A percentile compares a stretch with the other conserved stretches of the same genome.
Evolutionary conservation across 2,888 invertebrate species (phyloP).

Genomic region (Apodemia duryi): DNA sequence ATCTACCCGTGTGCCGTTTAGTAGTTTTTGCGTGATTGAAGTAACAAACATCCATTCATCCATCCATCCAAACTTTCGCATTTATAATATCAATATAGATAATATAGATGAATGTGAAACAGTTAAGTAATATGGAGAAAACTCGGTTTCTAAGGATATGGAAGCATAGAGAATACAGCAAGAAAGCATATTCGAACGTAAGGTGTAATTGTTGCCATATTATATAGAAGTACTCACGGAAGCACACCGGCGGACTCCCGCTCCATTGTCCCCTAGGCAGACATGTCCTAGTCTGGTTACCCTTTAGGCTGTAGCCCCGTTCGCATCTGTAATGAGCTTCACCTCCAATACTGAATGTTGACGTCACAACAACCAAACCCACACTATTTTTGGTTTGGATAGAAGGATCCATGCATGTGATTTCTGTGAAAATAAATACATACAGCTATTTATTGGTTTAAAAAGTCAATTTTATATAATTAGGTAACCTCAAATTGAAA

Average conservation of each 20-base stretch:
- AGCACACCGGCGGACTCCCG: conserved; percentile 87
- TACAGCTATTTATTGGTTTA: background rate
- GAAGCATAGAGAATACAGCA: too few relatives aligned
- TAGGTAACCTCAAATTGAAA: background rate
- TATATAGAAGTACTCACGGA: conserved; percentile 79
- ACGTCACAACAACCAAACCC: conserved; percentile 79
- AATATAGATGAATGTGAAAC: too few relatives aligned
- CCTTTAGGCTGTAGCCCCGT: conserved; percentile 88
- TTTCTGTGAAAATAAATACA: conserved; percentile 76
- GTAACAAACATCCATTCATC: too few relatives aligned
- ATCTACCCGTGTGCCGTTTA: too few relatives aligned
- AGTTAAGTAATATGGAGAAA: too few relatives aligned
- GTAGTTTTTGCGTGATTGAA: too few relatives aligned
- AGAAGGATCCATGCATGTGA: conserved; percentile 86
- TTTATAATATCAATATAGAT: too few relatives aligned
- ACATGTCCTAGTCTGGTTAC: conserved; percentile 88
- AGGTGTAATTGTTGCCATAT: too few relatives aligned
- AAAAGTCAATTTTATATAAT: background rate
- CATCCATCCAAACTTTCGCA: too few relatives aligned
- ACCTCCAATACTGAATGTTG: conserved; percentile 87
- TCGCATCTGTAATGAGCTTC: conserved; percentile 90
- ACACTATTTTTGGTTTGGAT: conserved; percentile 69
- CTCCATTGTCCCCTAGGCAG: conserved; percentile 89
- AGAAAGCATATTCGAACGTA: too few relatives aligned
- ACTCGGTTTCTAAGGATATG: too few relatives aligned